phyloP scores from a whole-genome alignment of 2,797 vertebrate genomes.

The Thalassophryne amazonica region DNA sequence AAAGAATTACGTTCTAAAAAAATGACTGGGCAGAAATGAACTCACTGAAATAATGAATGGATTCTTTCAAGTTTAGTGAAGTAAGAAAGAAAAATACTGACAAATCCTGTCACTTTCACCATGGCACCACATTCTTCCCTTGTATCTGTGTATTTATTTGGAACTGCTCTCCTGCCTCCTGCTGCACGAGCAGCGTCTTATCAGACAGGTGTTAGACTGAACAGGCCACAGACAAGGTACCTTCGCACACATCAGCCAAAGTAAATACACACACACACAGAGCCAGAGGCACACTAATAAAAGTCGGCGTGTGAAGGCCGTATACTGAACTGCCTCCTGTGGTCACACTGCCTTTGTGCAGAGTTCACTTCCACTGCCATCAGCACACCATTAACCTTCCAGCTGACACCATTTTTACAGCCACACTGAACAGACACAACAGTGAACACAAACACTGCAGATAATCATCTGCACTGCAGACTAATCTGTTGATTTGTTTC shows the following conservation, averaged over 20 bases:
- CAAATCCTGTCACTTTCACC: too few relatives aligned
- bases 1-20: too few relatives aligned
- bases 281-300: constrained; percentile 55
- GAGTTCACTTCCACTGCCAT: constrained; percentile 63
- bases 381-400: constrained; percentile 43
- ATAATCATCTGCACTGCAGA: too few relatives aligned
- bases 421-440: constrained; percentile 45
- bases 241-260: constrained; percentile 38
- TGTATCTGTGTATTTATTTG: too few relatives aligned
- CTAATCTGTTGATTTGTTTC: too few relatives aligned
- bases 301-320: constrained; percentile 45
- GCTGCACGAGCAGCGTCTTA: constrained; percentile 38
- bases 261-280: constrained; percentile 33
- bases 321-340: constrained; percentile 31
- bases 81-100: too few relatives aligned
- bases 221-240: constrained; percentile 20
- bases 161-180: too few relatives aligned
- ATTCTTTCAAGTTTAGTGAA: too few relatives aligned
- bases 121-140: too few relatives aligned
- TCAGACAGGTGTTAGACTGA: constrained; percentile 46
- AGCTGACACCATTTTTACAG: constrained; percentile 66
- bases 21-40: too few relatives aligned
- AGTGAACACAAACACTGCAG: constrained; percentile 27
- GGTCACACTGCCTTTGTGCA: constrained; percentile 38
- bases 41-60: too few relatives aligned